Evolutionary conservation across 2,797 vertebrate species (phyloP), one percentile per base, ranked within the genome.

Genomic region (Sphaeramia orbicularis): DNA sequence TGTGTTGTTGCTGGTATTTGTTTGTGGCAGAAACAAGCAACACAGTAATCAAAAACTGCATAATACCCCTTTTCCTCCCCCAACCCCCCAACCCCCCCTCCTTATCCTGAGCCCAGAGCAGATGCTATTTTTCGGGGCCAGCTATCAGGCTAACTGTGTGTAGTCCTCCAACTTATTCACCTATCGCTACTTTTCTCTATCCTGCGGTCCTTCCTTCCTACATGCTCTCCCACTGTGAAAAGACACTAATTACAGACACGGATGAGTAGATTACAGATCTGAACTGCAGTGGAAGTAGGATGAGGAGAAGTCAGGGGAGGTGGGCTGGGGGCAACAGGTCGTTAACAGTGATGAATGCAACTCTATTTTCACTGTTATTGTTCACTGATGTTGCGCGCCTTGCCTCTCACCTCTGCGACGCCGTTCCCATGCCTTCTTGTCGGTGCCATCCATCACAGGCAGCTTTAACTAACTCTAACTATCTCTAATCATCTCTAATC

Each of bases 191-290:
- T 52, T 48, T 45, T 61, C 83, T 80, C 73, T 83, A 65, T 77
- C 64, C 65, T 52, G 52, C 45, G 9, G 49, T 74, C 71, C 84
- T 76, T 89, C 88, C 90, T 86, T 91, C 88, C 86, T 87, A 35
- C 73, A 73, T 21, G 83, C 88, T 92, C 91, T 93, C 91, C 86
- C 91, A 92, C 91, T 69, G 84, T 49, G 89, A 89, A 81, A 76
- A 87, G 53, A 68, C 78, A 61, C 89, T 93, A 94, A 94, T 93
- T 93, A 94, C 91, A 93, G 92, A 85, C 89, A 86, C 12, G 85
- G 83, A 80, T 76, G 82, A 87, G 80, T 59, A 90, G 89, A 94
- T 93, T 93, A 93, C 84, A 93, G 91, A 89, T 90, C 83, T 83
- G 70, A 78, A 73, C 76, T 42, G 80, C 81, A 72, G 86, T 87